Evolutionary conservation across 1,140 invertebrate genomes (phyloP), one percentile per base, ranked within the genome.

Genomic region (Telenomus remus): DNA sequence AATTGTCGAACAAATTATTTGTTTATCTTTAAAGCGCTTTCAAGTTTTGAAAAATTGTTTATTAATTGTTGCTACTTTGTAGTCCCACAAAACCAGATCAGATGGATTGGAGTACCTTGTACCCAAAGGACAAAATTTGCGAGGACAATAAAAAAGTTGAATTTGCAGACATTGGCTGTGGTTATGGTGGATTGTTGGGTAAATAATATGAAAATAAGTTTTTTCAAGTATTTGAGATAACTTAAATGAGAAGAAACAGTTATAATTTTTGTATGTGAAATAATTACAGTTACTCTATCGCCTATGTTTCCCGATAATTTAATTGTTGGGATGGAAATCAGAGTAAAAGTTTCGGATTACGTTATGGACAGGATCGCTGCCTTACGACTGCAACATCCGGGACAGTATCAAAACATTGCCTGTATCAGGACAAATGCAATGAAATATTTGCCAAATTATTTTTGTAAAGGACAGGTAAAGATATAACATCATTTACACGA

Each of bases 381-480:
- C 0, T 88, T 99, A 39, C 89, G 98, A 49, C 87, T 88, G 1
- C 91, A 96, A 77, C 84, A 95, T 87, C 90, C 92, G 9, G 93
- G 92, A 11, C 83, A 93, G 60, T 99, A 97, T 88, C 90, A 94
- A 80, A 99, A 99, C 88, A 95, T 99, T 82, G 96, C 97, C 37
- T 98, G 98, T 81, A 89, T 99, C 14, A 90, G 98, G 77, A 95
- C 95, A 35, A 99, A 99, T 91, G 97, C 98, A 1, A 99, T 99
- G 97, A 99, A 99, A 89, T 96, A 95, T 90, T 90, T 99, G 68
- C 97, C 97, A 35, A 99, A 99, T 87, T 99, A 94, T 88, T 99
- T 99, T 84, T 82, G 90, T 37, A 99, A 99, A 90, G 96, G 93
- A 70, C 96, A 97, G 90, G 95, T 96, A 39, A 39, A 39, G 34